Conservation (phyloP, 2,888 invertebrate genomes). For the Pycnomerus fuliginosus region DNA sequence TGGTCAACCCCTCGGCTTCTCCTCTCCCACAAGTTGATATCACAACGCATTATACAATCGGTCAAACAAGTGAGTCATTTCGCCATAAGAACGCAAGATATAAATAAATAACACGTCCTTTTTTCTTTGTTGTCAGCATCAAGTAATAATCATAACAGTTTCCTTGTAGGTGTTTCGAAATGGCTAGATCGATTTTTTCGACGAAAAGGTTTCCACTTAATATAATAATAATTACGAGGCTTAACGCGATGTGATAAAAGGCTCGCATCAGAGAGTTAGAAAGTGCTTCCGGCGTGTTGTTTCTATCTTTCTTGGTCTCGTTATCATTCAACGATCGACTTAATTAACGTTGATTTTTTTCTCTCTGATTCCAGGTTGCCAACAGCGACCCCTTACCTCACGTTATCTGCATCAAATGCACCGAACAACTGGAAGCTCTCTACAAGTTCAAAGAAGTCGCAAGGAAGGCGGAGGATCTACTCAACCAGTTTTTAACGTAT, state of each 20-base stretch:
- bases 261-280: slow-evolving; percentile 22
- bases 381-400: slow-evolving; percentile 75
- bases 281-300: slow-evolving; percentile 31
- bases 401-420: slow-evolving; percentile 75
- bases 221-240: slow-evolving; percentile 18
- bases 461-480: slow-evolving; percentile 71
- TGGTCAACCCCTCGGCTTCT: too few species aligned
- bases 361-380: slow-evolving; percentile 61
- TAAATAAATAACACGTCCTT: slow-evolving; percentile 17
- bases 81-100: slow-evolving; percentile 17
- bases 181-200: too few species aligned
- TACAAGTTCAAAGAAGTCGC: slow-evolving; percentile 76
- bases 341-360: slow-evolving; percentile 13
- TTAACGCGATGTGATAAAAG: slow-evolving; percentile 20
- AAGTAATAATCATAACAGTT: too few species aligned
- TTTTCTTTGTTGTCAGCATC: neutral
- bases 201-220: slow-evolving; percentile 21
- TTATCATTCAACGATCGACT: slow-evolving; percentile 2
- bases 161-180: too few species aligned
- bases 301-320: neutral
- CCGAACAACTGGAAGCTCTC: slow-evolving; percentile 72
- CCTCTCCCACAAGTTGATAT: slow-evolving; percentile 27
- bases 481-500: slow-evolving; percentile 74
- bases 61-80: slow-evolving; percentile 22
- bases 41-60: slow-evolving; percentile 25